Conservation (phyloP, 2,888 invertebrate genomes). For the Catocala fraxini region DNA sequence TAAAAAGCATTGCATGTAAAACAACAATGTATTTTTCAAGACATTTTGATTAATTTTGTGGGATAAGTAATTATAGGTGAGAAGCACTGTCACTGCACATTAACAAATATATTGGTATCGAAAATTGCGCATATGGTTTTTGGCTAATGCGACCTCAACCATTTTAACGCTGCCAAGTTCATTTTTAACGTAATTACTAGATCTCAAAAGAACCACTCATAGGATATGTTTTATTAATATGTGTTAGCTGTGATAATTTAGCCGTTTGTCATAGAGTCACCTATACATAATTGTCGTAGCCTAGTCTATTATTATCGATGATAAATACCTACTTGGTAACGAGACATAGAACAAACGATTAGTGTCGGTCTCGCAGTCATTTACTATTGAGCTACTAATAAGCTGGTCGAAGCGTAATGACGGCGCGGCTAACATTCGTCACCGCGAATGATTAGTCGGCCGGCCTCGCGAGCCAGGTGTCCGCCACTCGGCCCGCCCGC, state of each 20-base stretch:
- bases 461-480: conserved; percentile 58
- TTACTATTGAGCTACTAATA: conserved; percentile 44
- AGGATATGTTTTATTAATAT: too few species aligned
- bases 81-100: too few species aligned
- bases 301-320: conserved; percentile 20
- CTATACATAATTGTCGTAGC: neutral
- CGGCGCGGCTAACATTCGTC: conserved; percentile 41
- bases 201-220: too few species aligned
- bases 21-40: neutral
- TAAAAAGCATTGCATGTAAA: neutral
- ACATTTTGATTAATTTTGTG: neutral
- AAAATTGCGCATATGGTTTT: too few species aligned
- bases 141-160: too few species aligned
- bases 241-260: too few species aligned
- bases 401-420: conserved; percentile 42
- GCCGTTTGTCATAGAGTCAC: neutral
- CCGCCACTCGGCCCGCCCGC: conserved; percentile 33
- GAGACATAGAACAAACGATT: conserved; percentile 47
- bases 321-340: conserved; percentile 39
- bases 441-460: conserved; percentile 49
- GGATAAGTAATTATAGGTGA: neutral
- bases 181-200: too few species aligned
- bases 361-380: conserved; percentile 38
- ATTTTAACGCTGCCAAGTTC: too few species aligned
- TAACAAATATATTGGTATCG: too few species aligned